These are phyloP conservation scores for Drosophila athabasca DNA, from an alignment of 1,140 invertebrate genomes.

Conservation along the genomic window DNA sequence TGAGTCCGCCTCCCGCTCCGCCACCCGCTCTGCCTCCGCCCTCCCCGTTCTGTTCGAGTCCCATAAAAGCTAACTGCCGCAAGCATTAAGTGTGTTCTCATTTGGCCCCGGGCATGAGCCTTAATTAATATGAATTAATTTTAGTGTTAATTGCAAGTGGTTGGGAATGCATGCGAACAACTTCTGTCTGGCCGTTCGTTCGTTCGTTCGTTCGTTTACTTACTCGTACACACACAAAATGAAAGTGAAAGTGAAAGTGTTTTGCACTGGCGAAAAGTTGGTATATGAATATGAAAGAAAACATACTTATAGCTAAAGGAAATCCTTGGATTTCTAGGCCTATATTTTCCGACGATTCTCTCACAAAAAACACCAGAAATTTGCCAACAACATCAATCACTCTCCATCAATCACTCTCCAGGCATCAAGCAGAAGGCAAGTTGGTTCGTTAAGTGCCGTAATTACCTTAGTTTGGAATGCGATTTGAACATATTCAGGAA, in stretches of 20 bases:
- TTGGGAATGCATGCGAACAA: conserved; percentile 53
- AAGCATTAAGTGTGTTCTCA: conserved; percentile 77
- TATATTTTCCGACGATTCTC: neutral
- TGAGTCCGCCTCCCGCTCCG: too few relatives aligned
- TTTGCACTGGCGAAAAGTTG: conserved; percentile 53
- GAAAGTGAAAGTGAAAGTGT: conserved; percentile 44
- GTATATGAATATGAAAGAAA: neutral
- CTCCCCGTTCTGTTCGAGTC: conserved; percentile 26
- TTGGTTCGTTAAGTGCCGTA: conserved; percentile 18
- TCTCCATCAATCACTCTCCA: neutral
- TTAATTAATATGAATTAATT: conserved; percentile 83
- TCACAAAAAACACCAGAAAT: neutral
- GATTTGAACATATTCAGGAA: conserved; percentile 53
- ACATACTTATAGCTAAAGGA: too few relatives aligned
- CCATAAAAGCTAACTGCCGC: conserved; percentile 69
- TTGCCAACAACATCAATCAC: conserved; percentile 52
- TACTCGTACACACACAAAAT: neutral
- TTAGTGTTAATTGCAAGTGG: conserved; percentile 80
- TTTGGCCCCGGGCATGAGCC: conserved; percentile 56
- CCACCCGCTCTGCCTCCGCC: neutral
- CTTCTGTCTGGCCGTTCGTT: conserved; percentile 13
- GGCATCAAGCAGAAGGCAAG: conserved; percentile 12
- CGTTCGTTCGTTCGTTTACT: conserved; percentile 9
- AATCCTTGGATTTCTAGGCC: too few relatives aligned
- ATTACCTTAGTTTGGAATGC: conserved; percentile 37